Conservation (phyloP, 2,888 invertebrate species). For the Alentia gelatinosa region DNA sequence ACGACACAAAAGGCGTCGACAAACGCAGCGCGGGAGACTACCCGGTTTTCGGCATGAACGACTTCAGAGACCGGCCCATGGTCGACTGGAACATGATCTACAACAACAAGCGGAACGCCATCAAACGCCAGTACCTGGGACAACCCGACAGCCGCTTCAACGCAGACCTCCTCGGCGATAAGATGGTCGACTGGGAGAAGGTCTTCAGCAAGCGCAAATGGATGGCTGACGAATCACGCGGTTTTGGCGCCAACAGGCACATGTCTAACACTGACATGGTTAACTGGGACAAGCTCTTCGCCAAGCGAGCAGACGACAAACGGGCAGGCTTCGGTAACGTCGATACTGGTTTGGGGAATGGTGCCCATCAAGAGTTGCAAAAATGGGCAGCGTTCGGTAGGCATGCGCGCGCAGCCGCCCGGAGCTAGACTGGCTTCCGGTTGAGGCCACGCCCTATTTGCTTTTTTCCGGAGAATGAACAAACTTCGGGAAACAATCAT, state of each 20-base stretch:
- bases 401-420: neutral
- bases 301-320: neutral
- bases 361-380: neutral
- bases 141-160: neutral
- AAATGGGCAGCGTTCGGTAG: neutral
- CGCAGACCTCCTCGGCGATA: neutral
- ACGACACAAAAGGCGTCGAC: neutral
- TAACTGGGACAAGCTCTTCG: neutral
- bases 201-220: constrained; percentile 21
- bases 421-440: neutral
- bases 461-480: neutral
- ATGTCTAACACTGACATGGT: neutral
- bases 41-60: neutral
- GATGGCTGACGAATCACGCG: neutral
- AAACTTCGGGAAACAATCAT: neutral
- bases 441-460: no score
- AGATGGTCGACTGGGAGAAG: neutral
- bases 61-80: neutral
- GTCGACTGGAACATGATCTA: constrained; percentile 27
- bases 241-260: neutral
- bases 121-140: neutral
- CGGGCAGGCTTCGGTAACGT: neutral
- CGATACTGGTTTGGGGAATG: neutral
- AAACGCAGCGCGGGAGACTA: constrained; percentile 17
- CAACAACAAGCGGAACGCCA: neutral